A percentile compares a stretch with the other conserved stretches of the same genome.
phyloP scores from a whole-genome alignment of 1,140 invertebrate genomes.

The Drosophila sechellia region DNA sequence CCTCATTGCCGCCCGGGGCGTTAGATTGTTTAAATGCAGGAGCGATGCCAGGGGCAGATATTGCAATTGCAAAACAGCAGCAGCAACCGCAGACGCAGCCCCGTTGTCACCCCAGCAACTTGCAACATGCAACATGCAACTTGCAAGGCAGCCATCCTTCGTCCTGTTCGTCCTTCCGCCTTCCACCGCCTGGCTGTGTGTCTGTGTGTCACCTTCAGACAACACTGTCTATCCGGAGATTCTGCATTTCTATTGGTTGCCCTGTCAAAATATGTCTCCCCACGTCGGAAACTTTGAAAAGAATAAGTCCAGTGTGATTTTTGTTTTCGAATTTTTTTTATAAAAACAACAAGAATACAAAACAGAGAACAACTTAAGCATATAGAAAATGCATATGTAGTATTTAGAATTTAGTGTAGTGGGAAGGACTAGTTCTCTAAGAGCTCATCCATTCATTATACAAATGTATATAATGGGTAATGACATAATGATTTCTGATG shows the following conservation, averaged over 20 bases:
- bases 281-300: not conserved
- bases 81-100: slow-evolving; percentile 65
- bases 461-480: no score
- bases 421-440: no score
- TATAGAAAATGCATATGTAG: no score
- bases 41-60: slow-evolving; percentile 62
- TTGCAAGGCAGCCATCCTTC: slow-evolving; percentile 21
- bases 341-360: no score
- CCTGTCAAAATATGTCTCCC: slow-evolving; percentile 1
- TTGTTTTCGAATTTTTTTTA: no score
- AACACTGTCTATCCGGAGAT: slow-evolving; percentile 30
- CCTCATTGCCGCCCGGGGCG: slow-evolving; percentile 28
- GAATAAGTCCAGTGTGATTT: no score
- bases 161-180: not conserved
- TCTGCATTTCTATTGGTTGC: not conserved
- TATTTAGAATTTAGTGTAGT: no score
- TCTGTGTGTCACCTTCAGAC: slow-evolving; percentile 51
- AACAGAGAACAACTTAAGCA: no score
- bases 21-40: slow-evolving; percentile 73
- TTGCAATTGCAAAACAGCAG: slow-evolving; percentile 42
- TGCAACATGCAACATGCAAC: slow-evolving; percentile 31
- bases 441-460: no score
- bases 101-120: slow-evolving; percentile 39
- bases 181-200: not conserved
- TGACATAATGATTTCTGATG: no score